phyloP scores from a whole-genome alignment of 2,797 vertebrate genomes.

The Pipistrellus pipistrellus region DNA sequence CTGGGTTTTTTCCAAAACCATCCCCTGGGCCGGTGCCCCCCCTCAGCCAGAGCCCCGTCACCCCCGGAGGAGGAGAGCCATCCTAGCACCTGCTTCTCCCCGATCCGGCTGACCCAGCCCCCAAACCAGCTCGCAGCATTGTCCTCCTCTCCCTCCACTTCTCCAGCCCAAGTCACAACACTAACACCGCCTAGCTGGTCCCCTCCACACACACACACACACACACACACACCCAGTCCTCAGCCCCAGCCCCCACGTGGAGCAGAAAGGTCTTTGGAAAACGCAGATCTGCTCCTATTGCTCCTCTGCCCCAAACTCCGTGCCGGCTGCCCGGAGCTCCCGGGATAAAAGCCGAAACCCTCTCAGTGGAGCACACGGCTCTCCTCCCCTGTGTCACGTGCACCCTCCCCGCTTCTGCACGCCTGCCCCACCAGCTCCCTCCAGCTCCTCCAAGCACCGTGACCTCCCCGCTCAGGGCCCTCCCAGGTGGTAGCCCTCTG shows the following conservation, averaged over 20 bases:
- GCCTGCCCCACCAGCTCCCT: background rate
- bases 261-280: background rate
- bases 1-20: background rate
- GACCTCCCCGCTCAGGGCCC: background rate
- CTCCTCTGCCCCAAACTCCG: background rate
- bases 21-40: background rate
- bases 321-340: background rate
- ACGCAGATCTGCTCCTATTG: background rate
- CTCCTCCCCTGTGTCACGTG: fast-evolving
- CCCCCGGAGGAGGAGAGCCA: background rate
- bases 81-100: background rate
- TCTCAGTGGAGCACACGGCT: fast-evolving
- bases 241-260: background rate
- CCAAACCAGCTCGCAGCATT: background rate
- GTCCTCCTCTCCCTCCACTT: background rate
- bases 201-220: too few relatives aligned
- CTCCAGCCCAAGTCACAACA: background rate
- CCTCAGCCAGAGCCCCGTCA: background rate
- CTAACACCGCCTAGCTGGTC: background rate
- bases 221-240: too few relatives aligned
- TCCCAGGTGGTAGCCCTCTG: background rate
- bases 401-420: background rate
- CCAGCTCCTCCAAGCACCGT: background rate
- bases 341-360: background rate
- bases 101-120: background rate